Conservation (phyloP, 2,888 invertebrate species). For the Parapristionchus giblindavisi region DNA sequence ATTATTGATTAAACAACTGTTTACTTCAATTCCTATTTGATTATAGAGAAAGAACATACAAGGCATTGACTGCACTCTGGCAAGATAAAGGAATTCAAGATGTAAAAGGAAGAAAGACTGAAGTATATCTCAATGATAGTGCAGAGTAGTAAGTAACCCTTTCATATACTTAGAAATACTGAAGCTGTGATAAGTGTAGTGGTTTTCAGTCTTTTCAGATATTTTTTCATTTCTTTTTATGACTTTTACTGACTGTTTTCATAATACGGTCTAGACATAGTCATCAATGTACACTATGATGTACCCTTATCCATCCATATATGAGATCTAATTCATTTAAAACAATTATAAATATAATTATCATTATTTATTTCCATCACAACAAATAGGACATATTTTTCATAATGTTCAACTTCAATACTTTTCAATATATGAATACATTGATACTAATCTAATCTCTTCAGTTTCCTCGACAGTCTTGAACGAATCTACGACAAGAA, state of each 20-base stretch:
- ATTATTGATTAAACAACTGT: not conserved
- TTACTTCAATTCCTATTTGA: not conserved
- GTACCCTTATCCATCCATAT: no score
- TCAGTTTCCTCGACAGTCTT: slow-evolving; percentile 55
- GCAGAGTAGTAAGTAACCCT: slow-evolving; percentile 86
- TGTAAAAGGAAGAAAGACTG: slow-evolving; percentile 87
- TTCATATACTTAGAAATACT: not conserved
- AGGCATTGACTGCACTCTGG: slow-evolving; percentile 75
- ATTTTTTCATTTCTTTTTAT: no score
- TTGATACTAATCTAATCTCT: no score
- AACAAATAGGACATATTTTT: no score
- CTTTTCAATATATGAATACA: no score
- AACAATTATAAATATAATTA: no score
- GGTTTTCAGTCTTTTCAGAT: not conserved
- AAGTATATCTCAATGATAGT: slow-evolving; percentile 99
- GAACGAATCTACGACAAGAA: slow-evolving; percentile 50
- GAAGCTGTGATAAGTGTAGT: not conserved
- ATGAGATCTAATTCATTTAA: no score
- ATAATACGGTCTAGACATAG: no score
- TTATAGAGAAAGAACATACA: slow-evolving; percentile 43
- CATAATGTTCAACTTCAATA: no score
- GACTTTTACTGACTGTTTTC: no score
- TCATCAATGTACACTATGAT: no score
- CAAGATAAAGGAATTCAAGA: slow-evolving; percentile 84
- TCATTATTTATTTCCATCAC: no score